Evolutionary conservation across 2,888 invertebrate species (phyloP).

Genomic region (Caenorhabditis sp.): DNA sequence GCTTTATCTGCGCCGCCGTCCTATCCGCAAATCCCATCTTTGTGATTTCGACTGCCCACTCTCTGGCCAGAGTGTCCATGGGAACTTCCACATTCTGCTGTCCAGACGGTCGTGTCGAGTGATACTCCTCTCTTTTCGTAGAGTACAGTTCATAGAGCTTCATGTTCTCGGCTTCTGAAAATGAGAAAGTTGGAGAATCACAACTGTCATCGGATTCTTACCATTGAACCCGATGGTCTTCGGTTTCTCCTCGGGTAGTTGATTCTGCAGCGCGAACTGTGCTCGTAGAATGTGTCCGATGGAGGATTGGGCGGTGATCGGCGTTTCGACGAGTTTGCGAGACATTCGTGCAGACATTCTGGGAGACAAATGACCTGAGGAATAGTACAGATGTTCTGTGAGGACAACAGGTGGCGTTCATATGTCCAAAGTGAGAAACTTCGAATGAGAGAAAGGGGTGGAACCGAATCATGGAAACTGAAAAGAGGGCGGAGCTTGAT

Average conservation of each 20-base stretch:
- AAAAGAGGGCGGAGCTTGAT: no score
- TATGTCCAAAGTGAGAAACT: no score
- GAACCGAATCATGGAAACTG: no score
- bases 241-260: slow-evolving; percentile 54
- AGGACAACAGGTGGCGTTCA: background rate
- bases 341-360: slow-evolving; percentile 19
- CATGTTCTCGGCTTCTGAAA: slow-evolving; percentile 64
- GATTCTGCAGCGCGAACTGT: slow-evolving; percentile 47
- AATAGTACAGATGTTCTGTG: slow-evolving; percentile 13
- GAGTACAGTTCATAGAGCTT: slow-evolving; percentile 61
- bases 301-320: slow-evolving; percentile 37
- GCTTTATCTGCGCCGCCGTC: slow-evolving; percentile 65
- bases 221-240: slow-evolving; percentile 66
- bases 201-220: background rate
- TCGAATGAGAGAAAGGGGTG: no score
- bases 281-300: slow-evolving; percentile 61
- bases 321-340: slow-evolving; percentile 16
- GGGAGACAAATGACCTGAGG: background rate
- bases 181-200: background rate
- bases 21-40: slow-evolving; percentile 63
- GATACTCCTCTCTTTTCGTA: slow-evolving; percentile 52
- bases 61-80: slow-evolving; percentile 56
- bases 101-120: slow-evolving; percentile 60
- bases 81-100: slow-evolving; percentile 63
- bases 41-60: slow-evolving; percentile 61